Evolutionary conservation across 2,797 vertebrate species (phyloP).

Genomic region (Protonibea diacanthus): DNA sequence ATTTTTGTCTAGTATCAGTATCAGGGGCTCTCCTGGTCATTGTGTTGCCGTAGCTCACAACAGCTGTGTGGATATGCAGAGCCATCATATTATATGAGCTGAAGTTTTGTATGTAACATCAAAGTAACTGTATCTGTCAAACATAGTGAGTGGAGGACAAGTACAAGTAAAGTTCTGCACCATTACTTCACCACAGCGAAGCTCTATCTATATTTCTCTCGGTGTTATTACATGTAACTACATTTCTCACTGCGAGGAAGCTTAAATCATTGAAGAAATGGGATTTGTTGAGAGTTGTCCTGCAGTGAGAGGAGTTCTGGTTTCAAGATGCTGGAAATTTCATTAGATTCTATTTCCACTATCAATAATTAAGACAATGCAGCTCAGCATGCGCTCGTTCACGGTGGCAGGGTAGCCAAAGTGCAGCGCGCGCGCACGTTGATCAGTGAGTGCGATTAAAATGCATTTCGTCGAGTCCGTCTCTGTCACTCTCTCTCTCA

Average conservation of each 20-base stretch:
- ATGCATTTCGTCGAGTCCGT: neutral
- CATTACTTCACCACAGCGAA: neutral
- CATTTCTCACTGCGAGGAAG: neutral
- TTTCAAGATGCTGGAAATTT: conserved; percentile 92
- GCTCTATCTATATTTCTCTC: neutral
- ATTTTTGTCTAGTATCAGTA: too few relatives aligned
- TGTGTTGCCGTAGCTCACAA: neutral
- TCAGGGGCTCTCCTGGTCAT: neutral
- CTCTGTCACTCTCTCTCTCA: neutral
- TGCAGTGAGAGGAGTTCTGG: conserved; percentile 77
- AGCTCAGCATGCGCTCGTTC: conserved; percentile 51
- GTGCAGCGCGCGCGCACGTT: conserved; percentile 16
- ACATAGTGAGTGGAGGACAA: neutral
- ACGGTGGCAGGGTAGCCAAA: conserved; percentile 22
- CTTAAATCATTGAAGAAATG: conserved; percentile 25
- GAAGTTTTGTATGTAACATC: neutral
- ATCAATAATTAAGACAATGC: conserved; percentile 93
- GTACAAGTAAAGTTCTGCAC: neutral
- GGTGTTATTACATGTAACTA: neutral
- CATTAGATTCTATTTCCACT: conserved; percentile 91
- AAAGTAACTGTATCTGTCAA: neutral
- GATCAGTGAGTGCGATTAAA: conserved; percentile 26
- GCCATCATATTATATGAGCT: neutral
- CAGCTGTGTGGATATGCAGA: neutral
- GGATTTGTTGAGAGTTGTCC: conserved; percentile 19